These are phyloP conservation scores for Microtus oregoni DNA, from an alignment of 2,113 vertebrate genomes.

Conservation along the genomic window DNA sequence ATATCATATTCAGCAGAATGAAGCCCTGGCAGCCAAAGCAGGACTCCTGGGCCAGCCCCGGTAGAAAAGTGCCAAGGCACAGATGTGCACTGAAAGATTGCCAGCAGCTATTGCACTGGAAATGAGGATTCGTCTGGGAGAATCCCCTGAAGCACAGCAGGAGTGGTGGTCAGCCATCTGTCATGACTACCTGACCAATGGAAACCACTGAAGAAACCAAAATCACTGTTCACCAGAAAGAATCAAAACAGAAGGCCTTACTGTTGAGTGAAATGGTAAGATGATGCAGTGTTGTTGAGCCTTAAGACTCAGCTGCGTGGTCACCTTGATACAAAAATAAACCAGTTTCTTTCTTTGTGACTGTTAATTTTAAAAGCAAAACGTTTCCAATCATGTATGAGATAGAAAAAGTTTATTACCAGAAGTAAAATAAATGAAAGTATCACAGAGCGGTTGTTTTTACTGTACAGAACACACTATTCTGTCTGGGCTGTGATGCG, in stretches of 20 bases:
- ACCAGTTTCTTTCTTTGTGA: slow-evolving; percentile 77
- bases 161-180: slow-evolving; percentile 59
- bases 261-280: slow-evolving; percentile 46
- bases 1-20: slow-evolving; percentile 99
- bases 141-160: slow-evolving; percentile 43
- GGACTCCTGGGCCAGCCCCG: slow-evolving; percentile 93
- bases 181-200: slow-evolving; percentile 68
- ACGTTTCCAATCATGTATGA: slow-evolving; percentile 77
- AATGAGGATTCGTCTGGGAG: slow-evolving; percentile 28
- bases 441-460: slow-evolving; percentile 74
- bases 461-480: slow-evolving; percentile 16
- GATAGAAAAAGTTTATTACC: slow-evolving; percentile 81
- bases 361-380: slow-evolving; percentile 80
- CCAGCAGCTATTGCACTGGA: slow-evolving; percentile 56
- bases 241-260: slow-evolving; percentile 63
- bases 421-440: slow-evolving; percentile 83
- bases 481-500: slow-evolving; percentile 50
- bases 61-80: slow-evolving; percentile 75
- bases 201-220: slow-evolving; percentile 46
- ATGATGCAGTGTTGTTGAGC: slow-evolving; percentile 67
- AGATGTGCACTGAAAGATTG: slow-evolving; percentile 41
- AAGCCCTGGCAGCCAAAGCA: slow-evolving; percentile 97
- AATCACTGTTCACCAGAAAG: slow-evolving; percentile 69
- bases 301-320: slow-evolving; percentile 65
- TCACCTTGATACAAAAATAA: slow-evolving; percentile 76